phyloP scores from a whole-genome alignment of 2,797 vertebrate species.

The Lagorchestes hirsutus region DNA sequence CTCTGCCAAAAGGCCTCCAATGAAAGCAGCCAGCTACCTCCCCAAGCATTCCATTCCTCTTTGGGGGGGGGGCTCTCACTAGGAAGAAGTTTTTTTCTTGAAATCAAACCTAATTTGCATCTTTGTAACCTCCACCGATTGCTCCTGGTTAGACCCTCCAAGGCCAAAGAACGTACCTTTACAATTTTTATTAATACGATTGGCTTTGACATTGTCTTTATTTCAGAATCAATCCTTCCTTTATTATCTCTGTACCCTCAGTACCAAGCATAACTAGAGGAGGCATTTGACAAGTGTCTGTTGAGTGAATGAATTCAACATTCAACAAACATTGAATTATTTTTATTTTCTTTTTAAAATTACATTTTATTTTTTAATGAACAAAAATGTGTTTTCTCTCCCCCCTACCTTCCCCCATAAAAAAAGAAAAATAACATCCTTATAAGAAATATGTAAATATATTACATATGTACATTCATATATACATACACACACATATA shows the following conservation, averaged over 20 bases:
- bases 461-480: background rate
- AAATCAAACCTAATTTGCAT: background rate
- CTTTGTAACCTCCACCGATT: background rate
- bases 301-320: background rate
- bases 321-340: background rate
- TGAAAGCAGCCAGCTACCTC: background rate
- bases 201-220: background rate
- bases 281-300: background rate
- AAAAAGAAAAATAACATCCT: background rate
- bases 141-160: background rate
- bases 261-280: background rate
- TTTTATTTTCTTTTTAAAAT: background rate
- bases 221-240: background rate
- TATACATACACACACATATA: background rate
- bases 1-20: background rate
- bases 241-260: background rate
- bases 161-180: background rate
- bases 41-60: background rate
- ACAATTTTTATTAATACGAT: background rate
- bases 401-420: background rate
- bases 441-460: no score
- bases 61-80: background rate
- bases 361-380: background rate
- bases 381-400: background rate
- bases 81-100: background rate